These are phyloP conservation scores for Labroides dimidiatus DNA, from an alignment of 2,797 vertebrate genomes.

Conservation along the genomic window DNA sequence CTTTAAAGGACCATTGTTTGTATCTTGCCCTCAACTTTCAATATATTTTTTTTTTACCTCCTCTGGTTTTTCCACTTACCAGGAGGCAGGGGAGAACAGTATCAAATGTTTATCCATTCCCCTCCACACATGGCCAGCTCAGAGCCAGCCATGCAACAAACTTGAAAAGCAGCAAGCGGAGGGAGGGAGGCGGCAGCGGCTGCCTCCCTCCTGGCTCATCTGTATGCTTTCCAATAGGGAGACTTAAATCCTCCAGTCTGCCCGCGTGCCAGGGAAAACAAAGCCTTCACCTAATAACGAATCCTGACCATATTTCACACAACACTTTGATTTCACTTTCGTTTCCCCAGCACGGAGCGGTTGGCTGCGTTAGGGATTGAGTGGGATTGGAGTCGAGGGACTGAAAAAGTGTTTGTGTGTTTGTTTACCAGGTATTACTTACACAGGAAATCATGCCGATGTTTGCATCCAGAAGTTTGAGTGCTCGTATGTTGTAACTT, in stretches of 20 bases:
- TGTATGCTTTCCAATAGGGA: conserved; percentile 65
- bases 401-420: conserved; percentile 17
- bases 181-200: conserved; percentile 16
- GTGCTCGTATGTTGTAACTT: neutral
- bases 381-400: conserved; percentile 49
- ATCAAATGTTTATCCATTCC: conserved; percentile 45
- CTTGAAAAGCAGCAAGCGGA: conserved; percentile 53
- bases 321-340: conserved; percentile 62
- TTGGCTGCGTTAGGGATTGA: conserved; percentile 34
- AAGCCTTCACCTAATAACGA: conserved; percentile 70
- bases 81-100: neutral
- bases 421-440: conserved; percentile 39
- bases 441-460: conserved; percentile 38
- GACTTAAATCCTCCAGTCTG: conserved; percentile 55
- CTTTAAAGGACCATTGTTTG: no score
- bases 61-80: neutral
- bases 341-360: conserved; percentile 47
- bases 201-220: conserved; percentile 59
- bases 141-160: conserved; percentile 23
- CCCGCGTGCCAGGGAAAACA: conserved; percentile 64
- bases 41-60: neutral
- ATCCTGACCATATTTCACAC: conserved; percentile 67
- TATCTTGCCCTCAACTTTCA: neutral
- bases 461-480: conserved; percentile 31
- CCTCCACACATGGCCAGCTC: conserved; percentile 22